Conservation (phyloP, 2,113 vertebrate species). For the Macquaria ambigua region DNA sequence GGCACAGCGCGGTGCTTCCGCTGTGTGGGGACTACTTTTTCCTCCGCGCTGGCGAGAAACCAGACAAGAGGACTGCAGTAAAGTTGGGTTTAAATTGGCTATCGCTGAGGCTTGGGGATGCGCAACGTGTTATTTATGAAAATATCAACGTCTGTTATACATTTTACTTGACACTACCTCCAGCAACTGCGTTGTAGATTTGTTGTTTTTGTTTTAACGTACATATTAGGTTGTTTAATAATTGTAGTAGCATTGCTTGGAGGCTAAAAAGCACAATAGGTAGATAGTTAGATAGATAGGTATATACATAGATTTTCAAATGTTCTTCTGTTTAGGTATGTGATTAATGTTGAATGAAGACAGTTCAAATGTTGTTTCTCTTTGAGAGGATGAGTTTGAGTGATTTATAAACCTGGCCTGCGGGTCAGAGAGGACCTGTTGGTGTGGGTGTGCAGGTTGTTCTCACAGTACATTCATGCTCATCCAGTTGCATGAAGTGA, state of each 20-base stretch:
- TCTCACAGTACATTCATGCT: background rate
- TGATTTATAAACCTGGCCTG: background rate
- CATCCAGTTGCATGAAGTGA: background rate
- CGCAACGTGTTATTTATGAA: background rate
- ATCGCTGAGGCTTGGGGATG: background rate
- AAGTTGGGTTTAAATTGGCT: conserved; percentile 1
- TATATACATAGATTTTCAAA: background rate
- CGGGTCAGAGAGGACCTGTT: conserved; percentile 3
- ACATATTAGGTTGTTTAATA: too few species aligned
- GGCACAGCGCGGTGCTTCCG: background rate
- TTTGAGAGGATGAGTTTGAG: conserved; percentile 4
- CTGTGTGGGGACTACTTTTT: conserved; percentile 77
- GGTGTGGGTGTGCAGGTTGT: conserved; percentile 2
- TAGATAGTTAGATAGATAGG: too few species aligned
- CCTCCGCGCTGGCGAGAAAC: conserved; percentile 59
- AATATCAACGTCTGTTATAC: background rate
- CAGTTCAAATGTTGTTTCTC: background rate
- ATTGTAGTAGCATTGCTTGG: too few species aligned
- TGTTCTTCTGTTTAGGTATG: background rate
- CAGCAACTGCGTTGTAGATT: background rate
- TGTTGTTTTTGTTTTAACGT: background rate
- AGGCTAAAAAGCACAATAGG: background rate
- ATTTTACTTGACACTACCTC: background rate
- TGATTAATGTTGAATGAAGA: background rate
- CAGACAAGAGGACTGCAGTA: conserved; percentile 25